A percentile compares a stretch with the other conserved stretches of the same genome.
phyloP scores from a whole-genome alignment of 2,797 vertebrate genomes.

The Huso huso region DNA sequence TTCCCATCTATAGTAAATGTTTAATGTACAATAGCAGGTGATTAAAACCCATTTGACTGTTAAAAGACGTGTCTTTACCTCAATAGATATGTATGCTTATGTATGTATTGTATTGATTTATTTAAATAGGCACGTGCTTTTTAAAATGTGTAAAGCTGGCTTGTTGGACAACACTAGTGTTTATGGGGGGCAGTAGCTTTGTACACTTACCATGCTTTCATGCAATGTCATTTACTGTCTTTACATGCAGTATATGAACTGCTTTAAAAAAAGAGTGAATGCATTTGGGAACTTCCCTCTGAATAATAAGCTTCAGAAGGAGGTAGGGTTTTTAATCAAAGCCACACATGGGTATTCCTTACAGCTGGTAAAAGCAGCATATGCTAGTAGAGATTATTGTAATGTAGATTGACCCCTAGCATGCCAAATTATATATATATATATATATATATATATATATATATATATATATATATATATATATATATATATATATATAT shows the following conservation, averaged over 20 bases:
- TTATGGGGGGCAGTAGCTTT: conserved; percentile 11
- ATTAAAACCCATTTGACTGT: conserved; percentile 33
- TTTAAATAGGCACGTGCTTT: conserved; percentile 14
- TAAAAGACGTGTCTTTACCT: conserved; percentile 23
- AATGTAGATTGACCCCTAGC: too few species aligned
- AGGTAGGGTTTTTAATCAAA: too few species aligned
- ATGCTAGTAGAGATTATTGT: too few species aligned
- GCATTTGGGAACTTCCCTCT: conserved; percentile 1
- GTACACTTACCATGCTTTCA: conserved; percentile 15
- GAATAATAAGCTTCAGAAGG: conserved; percentile 3
- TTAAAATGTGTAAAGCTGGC: too few species aligned
- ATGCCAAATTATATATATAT: too few species aligned
- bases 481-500: too few species aligned
- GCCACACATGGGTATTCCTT: conserved; percentile 25
- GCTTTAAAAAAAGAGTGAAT: conserved; percentile 16
- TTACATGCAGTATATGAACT: conserved; percentile 1
- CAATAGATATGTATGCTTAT: conserved; percentile 24
- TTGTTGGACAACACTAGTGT: conserved; percentile 15
- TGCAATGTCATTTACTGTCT: conserved; percentile 11
- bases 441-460: too few species aligned
- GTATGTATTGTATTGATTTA: conserved; percentile 25
- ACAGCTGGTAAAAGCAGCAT: conserved; percentile 6
- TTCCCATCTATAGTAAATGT: conserved; percentile 35
- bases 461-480: too few species aligned
- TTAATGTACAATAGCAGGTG: conserved; percentile 19